Evolutionary conservation across 2,113 vertebrate genomes (phyloP), one percentile per base, ranked within the genome.

Genomic region (Calyptommatus sinebrachiatus): DNA sequence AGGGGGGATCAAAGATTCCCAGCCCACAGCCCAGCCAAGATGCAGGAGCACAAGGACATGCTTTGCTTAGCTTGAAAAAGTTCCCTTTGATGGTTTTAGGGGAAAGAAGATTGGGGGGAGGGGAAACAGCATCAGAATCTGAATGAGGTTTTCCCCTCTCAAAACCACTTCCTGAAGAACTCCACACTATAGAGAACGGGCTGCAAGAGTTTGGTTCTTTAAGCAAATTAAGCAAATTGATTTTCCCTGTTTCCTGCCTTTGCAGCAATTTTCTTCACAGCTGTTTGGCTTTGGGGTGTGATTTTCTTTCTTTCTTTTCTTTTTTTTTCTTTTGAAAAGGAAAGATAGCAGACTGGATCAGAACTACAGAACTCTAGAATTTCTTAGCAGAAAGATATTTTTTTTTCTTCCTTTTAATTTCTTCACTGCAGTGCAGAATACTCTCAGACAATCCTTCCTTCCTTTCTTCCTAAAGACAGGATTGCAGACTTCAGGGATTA

Each of bases 51-150:
- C 71, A 84, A 84, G 62, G 62, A 81, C 66, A 71, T 24, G 67
- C 67, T 85, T 73, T 65, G 28, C 83, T 78, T 83, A 83, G 77
- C 60, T 71, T 75, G 66, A 60, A 61, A 35, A 84, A n/a, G 21
- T 81, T 85, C 77, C 79, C 29, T 89, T 87, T 87, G 85, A 85
- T 87, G 80, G 74, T 76, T 88, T 77, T 66, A 83, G 77, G 78
- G 73, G 69, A 77, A 71, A 69, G 24, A 80, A 66, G 71, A 41
- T 41, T 2, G 35, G 35, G 79, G 71, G 66, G 22, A 29, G 24
- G 24, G 46, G 60, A 11, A 70, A 46, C 73, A 81, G 24, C 73
- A 62, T 48, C 79, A 79, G 63, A 82, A 81, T 66, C 73, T 66
- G 0, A 76, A 77, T 76, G 62, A 79, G 1, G 46, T 81, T 82